Evolutionary conservation across 2,888 invertebrate genomes (phyloP), one percentile per base, ranked within the genome.

Genomic region (Candidula unifasciata): DNA sequence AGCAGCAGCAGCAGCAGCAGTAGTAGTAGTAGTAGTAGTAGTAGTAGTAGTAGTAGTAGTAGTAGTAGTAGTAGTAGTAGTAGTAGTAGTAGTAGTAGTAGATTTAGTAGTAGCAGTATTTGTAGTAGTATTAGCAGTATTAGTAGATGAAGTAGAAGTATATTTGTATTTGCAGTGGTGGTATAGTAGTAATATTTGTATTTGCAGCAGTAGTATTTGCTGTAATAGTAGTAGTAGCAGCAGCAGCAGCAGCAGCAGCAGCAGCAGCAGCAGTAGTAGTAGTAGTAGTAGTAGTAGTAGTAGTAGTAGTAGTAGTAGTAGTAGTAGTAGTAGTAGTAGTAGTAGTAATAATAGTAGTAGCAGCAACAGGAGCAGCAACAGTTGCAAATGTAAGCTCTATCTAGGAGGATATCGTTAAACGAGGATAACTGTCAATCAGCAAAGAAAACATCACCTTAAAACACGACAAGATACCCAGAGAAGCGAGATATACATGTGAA

Each of bases 1-100:
- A 44, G 44, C 2, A 44, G 44, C 2, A 44, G 44, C 44, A 44
- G 44, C 44, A 44, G 2, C 44, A 44, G 2, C 2, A 44, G 69
- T 69, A 69, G 69, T 69, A 69, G 52, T 54, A 60, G 52, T 8
- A 60, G 68, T 3, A 68, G 68, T 54, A 68, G 68, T 80, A 80
- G 27, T 74, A 74, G 74, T 74, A 74, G 74, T 74, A 74, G 74
- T 13, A 74, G 74, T 13, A 74, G 10, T 74, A 74, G 74, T 74
- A 74, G 74, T 74, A 74, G 74, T 74, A 74, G 74, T 74, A 74
- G 74, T 74, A 74, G 74, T 35, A 74, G 74, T 74, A 74, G 74
- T 74, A 74, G 74, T 74, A 74, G 74, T 74, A 74, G 74, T 74
- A 74, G 74, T 74, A 74, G 74, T 74, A 74, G 74, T 74, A 74